phyloP scores from a whole-genome alignment of 30 jellyfish, hydroid and myxozoan species.

The Pelagia noctiluca region DNA sequence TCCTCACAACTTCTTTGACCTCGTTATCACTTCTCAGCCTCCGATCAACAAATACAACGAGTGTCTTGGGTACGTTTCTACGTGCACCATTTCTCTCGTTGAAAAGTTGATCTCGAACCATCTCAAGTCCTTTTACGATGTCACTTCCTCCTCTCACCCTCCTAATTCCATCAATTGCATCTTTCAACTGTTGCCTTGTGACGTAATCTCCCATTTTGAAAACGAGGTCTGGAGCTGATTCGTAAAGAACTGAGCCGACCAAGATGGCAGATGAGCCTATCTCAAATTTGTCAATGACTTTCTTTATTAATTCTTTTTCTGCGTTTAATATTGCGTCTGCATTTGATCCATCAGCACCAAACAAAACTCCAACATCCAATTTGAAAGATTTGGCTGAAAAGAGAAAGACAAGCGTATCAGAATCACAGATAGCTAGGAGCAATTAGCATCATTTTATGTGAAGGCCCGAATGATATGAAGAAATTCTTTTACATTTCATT shows the following conservation, averaged over 20 bases:
- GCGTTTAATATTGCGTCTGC: slow-evolving; percentile 4
- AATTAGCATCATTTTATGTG: no score
- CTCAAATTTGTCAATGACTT: slow-evolving; percentile 27
- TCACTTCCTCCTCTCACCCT: slow-evolving; percentile 25
- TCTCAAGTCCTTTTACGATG: slow-evolving; percentile 33
- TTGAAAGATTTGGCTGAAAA: slow-evolving; percentile 22
- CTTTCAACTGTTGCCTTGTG: not conserved
- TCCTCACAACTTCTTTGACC: slow-evolving; percentile 23
- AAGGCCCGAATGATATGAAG: no score
- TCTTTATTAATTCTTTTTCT: slow-evolving; percentile 40
- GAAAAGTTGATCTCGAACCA: slow-evolving; percentile 52
- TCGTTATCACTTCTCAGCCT: slow-evolving; percentile 17
- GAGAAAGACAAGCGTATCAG: not conserved
- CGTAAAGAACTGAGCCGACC: slow-evolving; percentile 67
- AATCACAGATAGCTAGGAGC: no score
- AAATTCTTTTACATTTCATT: no score
- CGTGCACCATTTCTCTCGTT: slow-evolving; percentile 40
- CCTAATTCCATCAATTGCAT: slow-evolving; percentile 18
- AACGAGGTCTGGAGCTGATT: slow-evolving; percentile 25
- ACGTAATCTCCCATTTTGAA: slow-evolving; percentile 37
- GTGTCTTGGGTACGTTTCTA: slow-evolving; percentile 32
- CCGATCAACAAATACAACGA: slow-evolving; percentile 60
- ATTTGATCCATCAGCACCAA: slow-evolving; percentile 42
- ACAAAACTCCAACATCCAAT: slow-evolving; percentile 37
- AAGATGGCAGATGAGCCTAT: slow-evolving; percentile 26